A percentile compares a stretch with the other conserved stretches of the same genome.
Conservation (phyloP, 2,113 vertebrate genomes). For the Tragelaphus buxtoni region DNA sequence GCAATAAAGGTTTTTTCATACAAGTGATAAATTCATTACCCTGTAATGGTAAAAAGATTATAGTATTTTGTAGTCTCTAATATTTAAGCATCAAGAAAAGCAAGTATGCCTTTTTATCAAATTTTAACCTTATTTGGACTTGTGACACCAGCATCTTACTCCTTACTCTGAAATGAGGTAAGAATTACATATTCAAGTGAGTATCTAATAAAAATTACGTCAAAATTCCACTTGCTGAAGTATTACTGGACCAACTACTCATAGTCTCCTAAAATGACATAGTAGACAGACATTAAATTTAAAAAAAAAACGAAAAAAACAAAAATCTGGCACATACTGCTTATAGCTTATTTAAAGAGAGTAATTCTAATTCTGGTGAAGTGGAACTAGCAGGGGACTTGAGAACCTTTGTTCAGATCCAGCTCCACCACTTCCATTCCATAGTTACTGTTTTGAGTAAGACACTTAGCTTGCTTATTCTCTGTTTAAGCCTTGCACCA, state of each 20-base stretch:
- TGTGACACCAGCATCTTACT: not conserved
- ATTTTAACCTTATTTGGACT: not conserved
- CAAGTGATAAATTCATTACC: not conserved
- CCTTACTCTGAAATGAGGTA: not conserved
- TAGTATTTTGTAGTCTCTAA: not conserved
- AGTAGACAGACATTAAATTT: not conserved
- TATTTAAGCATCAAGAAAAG: slow-evolving; percentile 1
- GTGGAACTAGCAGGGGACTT: not conserved
- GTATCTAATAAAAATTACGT: not conserved
- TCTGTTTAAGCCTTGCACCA: not conserved
- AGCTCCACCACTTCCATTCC: not conserved
- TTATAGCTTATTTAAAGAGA: not conserved
- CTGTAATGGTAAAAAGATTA: not conserved
- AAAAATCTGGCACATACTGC: not conserved
- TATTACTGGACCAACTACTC: not conserved
- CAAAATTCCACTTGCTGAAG: slow-evolving; percentile 11
- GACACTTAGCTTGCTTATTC: not conserved
- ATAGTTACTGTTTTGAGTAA: not conserved
- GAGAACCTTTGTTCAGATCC: not conserved
- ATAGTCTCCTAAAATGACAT: not conserved
- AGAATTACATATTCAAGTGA: not conserved
- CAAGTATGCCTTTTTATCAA: not conserved
- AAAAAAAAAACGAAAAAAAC: not conserved
- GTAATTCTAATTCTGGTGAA: not conserved
- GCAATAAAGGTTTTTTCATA: not conserved